phyloP scores from a whole-genome alignment of 2,888 invertebrate species.

The Allolobophora icterica region DNA sequence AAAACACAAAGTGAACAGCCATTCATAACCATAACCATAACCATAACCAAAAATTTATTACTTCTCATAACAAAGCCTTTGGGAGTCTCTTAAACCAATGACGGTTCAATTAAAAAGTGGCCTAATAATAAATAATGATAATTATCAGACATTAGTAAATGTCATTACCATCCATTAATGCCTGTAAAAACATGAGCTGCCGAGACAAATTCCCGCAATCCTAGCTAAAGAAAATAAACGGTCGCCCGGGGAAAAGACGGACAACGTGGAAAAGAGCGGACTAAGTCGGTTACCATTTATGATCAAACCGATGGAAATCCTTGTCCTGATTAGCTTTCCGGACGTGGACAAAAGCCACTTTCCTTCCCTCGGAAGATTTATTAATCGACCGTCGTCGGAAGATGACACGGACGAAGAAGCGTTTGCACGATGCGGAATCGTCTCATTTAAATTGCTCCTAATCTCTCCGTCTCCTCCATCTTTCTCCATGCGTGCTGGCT shows the following conservation, averaged over 20 bases:
- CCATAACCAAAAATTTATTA: no score
- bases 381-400: neutral
- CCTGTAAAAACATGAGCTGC: neutral
- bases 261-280: neutral
- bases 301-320: neutral
- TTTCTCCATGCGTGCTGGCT: neutral
- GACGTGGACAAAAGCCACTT: neutral
- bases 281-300: neutral
- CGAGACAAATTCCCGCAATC: neutral
- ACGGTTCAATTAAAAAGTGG: no score
- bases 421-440: neutral
- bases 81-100: no score
- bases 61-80: no score
- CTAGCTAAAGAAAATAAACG: neutral
- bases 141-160: neutral
- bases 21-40: no score
- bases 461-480: neutral
- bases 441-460: constrained; percentile 13
- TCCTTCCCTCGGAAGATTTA: neutral
- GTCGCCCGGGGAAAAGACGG: neutral
- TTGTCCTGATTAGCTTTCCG: constrained; percentile 6
- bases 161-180: neutral
- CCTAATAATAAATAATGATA: no score
- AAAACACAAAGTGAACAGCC: no score
- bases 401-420: neutral